A percentile compares a stretch with the other conserved stretches of the same genome.
These are phyloP conservation scores for Cartodere bifasciata DNA, from an alignment of 2,888 invertebrate genomes.

Conservation along the genomic window DNA sequence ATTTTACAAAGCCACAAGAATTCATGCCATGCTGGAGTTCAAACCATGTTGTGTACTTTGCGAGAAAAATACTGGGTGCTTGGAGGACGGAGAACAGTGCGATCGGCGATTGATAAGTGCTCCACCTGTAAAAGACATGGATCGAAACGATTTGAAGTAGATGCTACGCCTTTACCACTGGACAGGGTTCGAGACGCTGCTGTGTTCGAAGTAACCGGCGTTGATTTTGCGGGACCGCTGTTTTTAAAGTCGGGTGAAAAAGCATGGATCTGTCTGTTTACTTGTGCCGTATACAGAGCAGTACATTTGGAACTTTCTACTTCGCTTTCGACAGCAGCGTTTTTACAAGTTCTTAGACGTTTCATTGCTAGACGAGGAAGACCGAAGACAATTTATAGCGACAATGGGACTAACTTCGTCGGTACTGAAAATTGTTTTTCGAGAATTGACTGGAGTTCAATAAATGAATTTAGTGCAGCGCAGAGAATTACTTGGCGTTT, in stretches of 20 bases:
- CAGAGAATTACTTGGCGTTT: constrained; percentile 24
- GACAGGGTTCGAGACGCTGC: constrained; percentile 19
- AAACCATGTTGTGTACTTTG: constrained; percentile 11
- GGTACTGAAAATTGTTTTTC: constrained; percentile 21
- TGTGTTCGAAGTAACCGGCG: constrained; percentile 23
- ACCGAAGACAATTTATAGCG: constrained; percentile 22
- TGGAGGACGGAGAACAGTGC: constrained; percentile 11
- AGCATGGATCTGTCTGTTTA: constrained; percentile 27
- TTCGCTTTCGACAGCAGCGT: constrained; percentile 21
- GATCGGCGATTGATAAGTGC: constrained; percentile 16
- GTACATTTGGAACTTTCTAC: constrained; percentile 29
- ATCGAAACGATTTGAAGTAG: constrained; percentile 21
- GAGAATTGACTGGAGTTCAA: constrained; percentile 19
- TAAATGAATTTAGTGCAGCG: constrained; percentile 13
- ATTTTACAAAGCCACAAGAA: no score
- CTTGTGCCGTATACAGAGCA: constrained; percentile 29
- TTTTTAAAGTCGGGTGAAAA: constrained; percentile 19
- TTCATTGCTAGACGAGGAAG: constrained; percentile 26
- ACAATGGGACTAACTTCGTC: constrained; percentile 30
- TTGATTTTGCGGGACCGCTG: constrained; percentile 31
- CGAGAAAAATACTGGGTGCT: constrained; percentile 15
- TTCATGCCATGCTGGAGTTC: constrained; percentile 13
- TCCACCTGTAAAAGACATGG: constrained; percentile 29
- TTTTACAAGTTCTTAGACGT: constrained; percentile 23
- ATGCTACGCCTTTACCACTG: constrained; percentile 14